A percentile compares a stretch with the other conserved stretches of the same genome.
Evolutionary conservation across 2,797 vertebrate genomes (phyloP).

Genomic region (Peromyscus melanophrys): DNA sequence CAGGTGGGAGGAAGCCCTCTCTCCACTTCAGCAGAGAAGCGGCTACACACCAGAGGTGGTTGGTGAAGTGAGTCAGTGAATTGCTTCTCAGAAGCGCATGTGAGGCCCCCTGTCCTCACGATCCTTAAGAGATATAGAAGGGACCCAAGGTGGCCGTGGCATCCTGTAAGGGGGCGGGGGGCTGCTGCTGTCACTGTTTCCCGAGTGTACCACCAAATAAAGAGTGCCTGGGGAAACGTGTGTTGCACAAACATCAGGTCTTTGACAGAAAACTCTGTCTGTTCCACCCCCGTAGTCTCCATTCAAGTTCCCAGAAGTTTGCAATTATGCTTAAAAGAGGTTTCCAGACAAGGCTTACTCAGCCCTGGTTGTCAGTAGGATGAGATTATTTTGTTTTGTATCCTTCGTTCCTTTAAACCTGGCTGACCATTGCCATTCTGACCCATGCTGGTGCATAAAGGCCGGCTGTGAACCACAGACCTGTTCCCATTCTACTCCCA

Average conservation of each 20-base stretch:
- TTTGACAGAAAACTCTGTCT: slow-evolving; percentile 66
- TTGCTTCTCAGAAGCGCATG: slow-evolving; percentile 17
- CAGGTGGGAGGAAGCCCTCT: slow-evolving; percentile 77
- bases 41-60: slow-evolving; percentile 21
- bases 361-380: slow-evolving; percentile 72
- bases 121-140: slow-evolving; percentile 24
- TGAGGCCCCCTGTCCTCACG: not conserved
- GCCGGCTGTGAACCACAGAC: not conserved
- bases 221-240: slow-evolving; percentile 5
- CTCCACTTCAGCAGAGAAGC: slow-evolving; percentile 65
- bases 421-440: slow-evolving; percentile 23
- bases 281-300: slow-evolving; percentile 70
- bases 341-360: slow-evolving; percentile 82
- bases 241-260: slow-evolving; percentile 61
- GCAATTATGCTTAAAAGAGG: slow-evolving; percentile 80
- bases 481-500: not conserved
- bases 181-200: not conserved
- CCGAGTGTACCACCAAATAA: not conserved
- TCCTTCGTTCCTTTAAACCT: slow-evolving; percentile 67
- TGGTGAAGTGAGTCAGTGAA: slow-evolving; percentile 62
- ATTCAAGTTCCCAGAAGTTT: slow-evolving; percentile 84
- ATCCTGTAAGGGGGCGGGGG: not conserved
- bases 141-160: not conserved
- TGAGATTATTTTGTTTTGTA: slow-evolving; percentile 65
- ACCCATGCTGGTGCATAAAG: not conserved